Conservation (phyloP, 2,113 vertebrate species). For the Rhipidura dahli region DNA sequence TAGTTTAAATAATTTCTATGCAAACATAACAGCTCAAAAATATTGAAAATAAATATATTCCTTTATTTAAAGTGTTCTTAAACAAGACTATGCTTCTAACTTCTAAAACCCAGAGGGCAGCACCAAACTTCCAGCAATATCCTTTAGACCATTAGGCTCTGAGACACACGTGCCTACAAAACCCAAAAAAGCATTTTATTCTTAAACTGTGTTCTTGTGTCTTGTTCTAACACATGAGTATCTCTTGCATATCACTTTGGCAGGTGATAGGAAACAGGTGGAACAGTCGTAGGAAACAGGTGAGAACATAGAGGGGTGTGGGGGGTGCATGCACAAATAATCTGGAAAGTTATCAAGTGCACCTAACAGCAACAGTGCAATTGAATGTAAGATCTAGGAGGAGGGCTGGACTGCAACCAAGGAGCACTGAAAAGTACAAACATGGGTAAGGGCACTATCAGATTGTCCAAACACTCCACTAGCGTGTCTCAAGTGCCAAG, state of each 20-base stretch:
- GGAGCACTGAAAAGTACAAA: background rate
- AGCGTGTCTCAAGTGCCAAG: background rate
- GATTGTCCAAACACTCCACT: background rate
- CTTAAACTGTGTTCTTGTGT: background rate
- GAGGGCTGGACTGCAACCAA: background rate
- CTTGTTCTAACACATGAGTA: background rate
- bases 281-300: background rate
- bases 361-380: background rate
- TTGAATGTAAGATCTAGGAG: background rate
- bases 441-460: background rate
- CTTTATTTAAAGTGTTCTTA: background rate
- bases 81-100: background rate
- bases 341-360: background rate
- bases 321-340: background rate
- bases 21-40: background rate
- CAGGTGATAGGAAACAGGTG: background rate
- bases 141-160: background rate
- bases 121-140: background rate
- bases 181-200: background rate
- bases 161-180: background rate
- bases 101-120: background rate
- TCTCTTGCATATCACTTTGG: background rate
- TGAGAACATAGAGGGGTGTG: background rate
- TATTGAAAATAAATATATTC: background rate
- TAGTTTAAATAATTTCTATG: background rate